Evolutionary conservation across 1,140 invertebrate genomes (phyloP), one percentile per base, ranked within the genome.

Genomic region (Amphibalanus amphitrite): DNA sequence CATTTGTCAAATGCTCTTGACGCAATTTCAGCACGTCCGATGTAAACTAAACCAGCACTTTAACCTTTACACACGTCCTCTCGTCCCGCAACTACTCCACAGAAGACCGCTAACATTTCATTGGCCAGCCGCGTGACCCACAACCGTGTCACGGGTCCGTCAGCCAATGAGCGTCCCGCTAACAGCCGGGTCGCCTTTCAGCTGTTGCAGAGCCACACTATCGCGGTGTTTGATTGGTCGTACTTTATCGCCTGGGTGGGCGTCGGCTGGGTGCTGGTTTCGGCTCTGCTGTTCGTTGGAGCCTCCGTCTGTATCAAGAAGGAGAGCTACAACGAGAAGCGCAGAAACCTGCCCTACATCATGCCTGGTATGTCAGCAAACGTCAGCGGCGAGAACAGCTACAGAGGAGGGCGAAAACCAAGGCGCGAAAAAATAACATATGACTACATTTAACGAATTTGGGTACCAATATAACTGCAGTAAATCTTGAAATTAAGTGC

Each of bases 341-440:
- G 91, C 79, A 89, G 93, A 85, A 95, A 95, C 85, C 92, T 95
- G 90, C 92, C 95, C 85, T 95, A 96, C 84, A 85, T 95, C 82
- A 95, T 96, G 93, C 93, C 93, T 82, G 91, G 92, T 95, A 88
- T 84, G 65, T 67, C 15, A 15, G 47, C 13, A 13, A 59, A 13
- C 13, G 13, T 15, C 47, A 59, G 13, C 13, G 13, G 25, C 47
- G 25, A 13, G 25, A 13, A 59, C 47, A 59, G 13, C 13, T 25
- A 59, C 47, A 59, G 13, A 59, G 13, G 25, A 13, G 25, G 13
- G 25, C 47, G 25, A 13, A 59, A 13, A 59, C 47, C 13, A 13
- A 59, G 13, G 25, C 47, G 25, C 47, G 25, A 13, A 59, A 13
- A 59, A 13, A 59, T 25, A 59, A 59, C 47, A 59, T 25, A 59